phyloP scores from a whole-genome alignment of 2,113 vertebrate species.

The Percina caprodes region DNA sequence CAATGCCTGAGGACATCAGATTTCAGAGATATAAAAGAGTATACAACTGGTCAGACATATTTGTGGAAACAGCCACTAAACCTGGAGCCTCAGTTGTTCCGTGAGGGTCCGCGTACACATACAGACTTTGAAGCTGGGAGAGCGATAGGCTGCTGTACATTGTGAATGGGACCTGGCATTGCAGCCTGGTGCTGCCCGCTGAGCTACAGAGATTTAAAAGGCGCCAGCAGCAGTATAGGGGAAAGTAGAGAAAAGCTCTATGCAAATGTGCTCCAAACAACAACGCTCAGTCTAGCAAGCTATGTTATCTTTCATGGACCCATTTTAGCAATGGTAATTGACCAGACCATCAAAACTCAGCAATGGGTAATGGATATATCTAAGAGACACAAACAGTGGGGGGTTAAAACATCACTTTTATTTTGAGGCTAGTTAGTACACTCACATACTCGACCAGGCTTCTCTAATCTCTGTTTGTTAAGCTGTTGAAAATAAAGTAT shows the following conservation, averaged over 20 bases:
- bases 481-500: too few relatives aligned
- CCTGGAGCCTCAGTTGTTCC: neutral
- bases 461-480: neutral
- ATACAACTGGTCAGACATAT: neutral
- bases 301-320: neutral
- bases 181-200: neutral
- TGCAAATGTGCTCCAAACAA: too few relatives aligned
- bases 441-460: neutral
- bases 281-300: neutral
- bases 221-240: too few relatives aligned
- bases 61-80: neutral
- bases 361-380: too few relatives aligned
- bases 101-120: neutral
- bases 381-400: neutral
- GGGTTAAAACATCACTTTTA: neutral
- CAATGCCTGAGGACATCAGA: too few relatives aligned
- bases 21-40: neutral
- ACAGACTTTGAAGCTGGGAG: neutral
- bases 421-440: neutral
- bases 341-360: too few relatives aligned
- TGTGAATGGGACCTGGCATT: neutral
- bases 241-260: too few relatives aligned
- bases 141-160: neutral
- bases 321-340: neutral
- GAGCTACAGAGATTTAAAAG: constrained; percentile 1